Conservation (phyloP, 2,797 vertebrate genomes). For the Hybognathus amarus region DNA sequence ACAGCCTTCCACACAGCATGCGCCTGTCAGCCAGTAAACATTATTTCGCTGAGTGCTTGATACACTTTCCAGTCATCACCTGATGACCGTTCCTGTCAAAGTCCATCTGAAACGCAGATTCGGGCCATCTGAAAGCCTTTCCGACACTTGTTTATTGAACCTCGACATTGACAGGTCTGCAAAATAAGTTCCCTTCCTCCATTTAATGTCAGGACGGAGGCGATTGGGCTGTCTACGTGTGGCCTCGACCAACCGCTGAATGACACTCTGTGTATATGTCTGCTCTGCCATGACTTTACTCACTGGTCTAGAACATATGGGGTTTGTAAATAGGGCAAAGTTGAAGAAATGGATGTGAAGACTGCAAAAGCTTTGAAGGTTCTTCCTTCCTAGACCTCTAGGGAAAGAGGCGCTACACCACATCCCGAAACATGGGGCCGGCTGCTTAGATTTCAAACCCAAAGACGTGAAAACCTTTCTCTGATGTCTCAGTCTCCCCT, state of each 20-base stretch:
- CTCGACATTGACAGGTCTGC: constrained; percentile 57
- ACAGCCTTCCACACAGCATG: constrained; percentile 61
- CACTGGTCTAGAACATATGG: constrained; percentile 22
- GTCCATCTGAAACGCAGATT: constrained; percentile 56
- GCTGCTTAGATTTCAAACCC: constrained; percentile 37
- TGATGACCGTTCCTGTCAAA: constrained; percentile 60
- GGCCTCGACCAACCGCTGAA: constrained; percentile 15
- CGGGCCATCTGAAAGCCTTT: constrained; percentile 54
- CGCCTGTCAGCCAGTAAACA: constrained; percentile 56
- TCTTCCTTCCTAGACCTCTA: constrained; percentile 20
- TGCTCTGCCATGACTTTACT: constrained; percentile 15
- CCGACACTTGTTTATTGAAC: constrained; percentile 58
- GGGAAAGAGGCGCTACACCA: not conserved
- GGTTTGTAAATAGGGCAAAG: constrained; percentile 21
- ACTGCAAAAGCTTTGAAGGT: constrained; percentile 13
- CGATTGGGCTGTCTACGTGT: constrained; percentile 22
- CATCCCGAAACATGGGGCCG: not conserved
- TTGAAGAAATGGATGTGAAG: constrained; percentile 31
- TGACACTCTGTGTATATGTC: constrained; percentile 33
- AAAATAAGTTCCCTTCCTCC: constrained; percentile 45
- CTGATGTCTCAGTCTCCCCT: constrained; percentile 46
- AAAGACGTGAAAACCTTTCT: constrained; percentile 3
- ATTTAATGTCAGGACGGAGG: constrained; percentile 38
- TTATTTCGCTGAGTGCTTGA: constrained; percentile 62
- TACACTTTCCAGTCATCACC: constrained; percentile 64